Conservation (phyloP, 2,888 invertebrate genomes). For the Harpalus rufipes region DNA sequence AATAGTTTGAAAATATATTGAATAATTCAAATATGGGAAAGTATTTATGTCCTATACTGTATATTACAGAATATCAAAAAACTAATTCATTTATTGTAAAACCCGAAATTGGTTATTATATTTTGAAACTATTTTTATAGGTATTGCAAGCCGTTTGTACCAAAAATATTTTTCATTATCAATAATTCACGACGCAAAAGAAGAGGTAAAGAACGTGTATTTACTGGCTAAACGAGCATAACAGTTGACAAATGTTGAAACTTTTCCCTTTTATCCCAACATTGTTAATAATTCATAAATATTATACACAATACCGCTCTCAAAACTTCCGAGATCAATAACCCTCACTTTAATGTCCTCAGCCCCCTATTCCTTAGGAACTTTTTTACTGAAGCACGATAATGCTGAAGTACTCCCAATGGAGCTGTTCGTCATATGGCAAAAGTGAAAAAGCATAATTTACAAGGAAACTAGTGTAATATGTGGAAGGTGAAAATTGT, state of each 20-base stretch:
- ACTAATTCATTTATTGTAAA: too few species aligned
- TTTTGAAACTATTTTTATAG: background rate
- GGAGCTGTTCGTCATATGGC: background rate
- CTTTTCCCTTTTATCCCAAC: background rate
- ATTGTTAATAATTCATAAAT: conserved; percentile 7
- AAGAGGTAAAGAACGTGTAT: background rate
- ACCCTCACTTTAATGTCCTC: conserved; percentile 1
- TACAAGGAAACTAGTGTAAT: background rate
- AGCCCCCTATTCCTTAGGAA: background rate
- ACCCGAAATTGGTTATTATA: too few species aligned
- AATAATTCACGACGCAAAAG: background rate
- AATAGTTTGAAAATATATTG: too few species aligned
- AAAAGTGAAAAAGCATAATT: background rate
- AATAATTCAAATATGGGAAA: too few species aligned
- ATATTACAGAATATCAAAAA: too few species aligned
- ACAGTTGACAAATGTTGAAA: conserved; percentile 1
- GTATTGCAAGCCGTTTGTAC: background rate
- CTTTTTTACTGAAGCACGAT: background rate
- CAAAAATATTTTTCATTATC: background rate
- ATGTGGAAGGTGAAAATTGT: background rate
- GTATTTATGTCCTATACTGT: too few species aligned
- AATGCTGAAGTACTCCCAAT: background rate
- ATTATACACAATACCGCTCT: background rate
- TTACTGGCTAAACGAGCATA: background rate
- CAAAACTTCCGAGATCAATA: background rate